Percentiles rank a stretch among this genome's conserved stretches.
Conservation (phyloP, 2,113 vertebrate species). For the Herpailurus yagouaroundi region DNA sequence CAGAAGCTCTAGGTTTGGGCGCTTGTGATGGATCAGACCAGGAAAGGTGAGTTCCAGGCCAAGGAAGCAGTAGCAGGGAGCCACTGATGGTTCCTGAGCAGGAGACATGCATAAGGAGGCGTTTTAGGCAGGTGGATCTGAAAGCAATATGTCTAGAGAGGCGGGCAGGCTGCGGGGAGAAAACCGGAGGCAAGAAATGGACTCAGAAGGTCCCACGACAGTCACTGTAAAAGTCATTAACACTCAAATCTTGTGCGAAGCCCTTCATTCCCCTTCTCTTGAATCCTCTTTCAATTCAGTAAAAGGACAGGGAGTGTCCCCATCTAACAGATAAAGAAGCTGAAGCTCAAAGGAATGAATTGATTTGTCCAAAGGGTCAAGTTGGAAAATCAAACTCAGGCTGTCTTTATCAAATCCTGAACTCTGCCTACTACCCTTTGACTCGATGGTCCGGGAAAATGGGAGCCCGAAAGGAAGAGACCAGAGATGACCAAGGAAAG, state of each 20-base stretch:
- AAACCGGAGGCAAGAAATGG: not conserved
- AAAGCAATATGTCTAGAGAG: not conserved
- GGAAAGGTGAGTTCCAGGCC: not conserved
- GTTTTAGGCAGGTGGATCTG: not conserved
- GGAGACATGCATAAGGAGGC: not conserved
- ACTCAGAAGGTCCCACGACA: not conserved
- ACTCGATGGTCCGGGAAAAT: not conserved
- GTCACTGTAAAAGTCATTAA: not conserved
- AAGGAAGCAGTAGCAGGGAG: not conserved
- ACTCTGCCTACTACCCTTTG: not conserved
- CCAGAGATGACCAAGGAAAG: not conserved
- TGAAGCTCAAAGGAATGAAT: not conserved
- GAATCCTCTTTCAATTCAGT: not conserved
- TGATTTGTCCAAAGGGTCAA: not conserved
- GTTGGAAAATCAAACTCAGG: not conserved
- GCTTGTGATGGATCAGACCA: too few relatives aligned
- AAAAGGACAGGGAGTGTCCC: not conserved
- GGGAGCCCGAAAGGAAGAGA: not conserved
- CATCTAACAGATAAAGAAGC: not conserved
- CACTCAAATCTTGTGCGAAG: not conserved
- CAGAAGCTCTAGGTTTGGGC: not conserved
- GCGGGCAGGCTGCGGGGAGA: not conserved
- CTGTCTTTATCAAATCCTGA: not conserved
- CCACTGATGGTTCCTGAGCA: not conserved
- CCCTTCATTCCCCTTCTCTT: not conserved